These are phyloP conservation scores for Apantesis nais DNA, from an alignment of 2,888 invertebrate genomes.

Conservation along the genomic window DNA sequence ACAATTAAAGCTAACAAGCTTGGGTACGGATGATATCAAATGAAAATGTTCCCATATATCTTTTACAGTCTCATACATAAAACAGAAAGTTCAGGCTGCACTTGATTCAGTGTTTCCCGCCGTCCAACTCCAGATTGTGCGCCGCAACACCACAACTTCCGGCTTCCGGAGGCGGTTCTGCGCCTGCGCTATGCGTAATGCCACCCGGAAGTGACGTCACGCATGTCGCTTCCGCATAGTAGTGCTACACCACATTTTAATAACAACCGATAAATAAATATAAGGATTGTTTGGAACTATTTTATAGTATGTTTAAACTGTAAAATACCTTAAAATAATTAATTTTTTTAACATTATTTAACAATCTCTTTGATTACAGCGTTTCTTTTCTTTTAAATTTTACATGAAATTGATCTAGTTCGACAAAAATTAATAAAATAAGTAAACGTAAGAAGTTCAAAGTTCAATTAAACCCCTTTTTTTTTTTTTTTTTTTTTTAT, in stretches of 20 bases:
- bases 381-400: neutral
- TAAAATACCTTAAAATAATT: neutral
- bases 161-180: constrained; percentile 76
- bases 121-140: constrained; percentile 83
- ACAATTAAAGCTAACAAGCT: constrained; percentile 54
- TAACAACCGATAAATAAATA: constrained; percentile 16
- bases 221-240: constrained; percentile 62
- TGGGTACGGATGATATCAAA: constrained; percentile 56
- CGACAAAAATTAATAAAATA: neutral
- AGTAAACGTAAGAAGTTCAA: too few species aligned
- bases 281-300: neutral
- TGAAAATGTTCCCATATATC: constrained; percentile 72
- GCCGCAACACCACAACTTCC: constrained; percentile 83
- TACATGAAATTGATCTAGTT: neutral
- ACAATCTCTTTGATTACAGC: neutral
- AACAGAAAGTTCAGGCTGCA: constrained; percentile 75
- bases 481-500: too few species aligned
- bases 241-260: constrained; percentile 49
- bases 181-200: constrained; percentile 71
- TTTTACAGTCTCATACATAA: constrained; percentile 76
- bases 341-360: neutral
- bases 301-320: neutral
- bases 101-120: constrained; percentile 84
- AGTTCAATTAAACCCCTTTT: neutral
- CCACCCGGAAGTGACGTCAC: constrained; percentile 67